Percentiles rank a stretch among this genome's conserved stretches.
Conservation (phyloP, 2,113 vertebrate species). For the Ptilorrhoa leucosticta region DNA sequence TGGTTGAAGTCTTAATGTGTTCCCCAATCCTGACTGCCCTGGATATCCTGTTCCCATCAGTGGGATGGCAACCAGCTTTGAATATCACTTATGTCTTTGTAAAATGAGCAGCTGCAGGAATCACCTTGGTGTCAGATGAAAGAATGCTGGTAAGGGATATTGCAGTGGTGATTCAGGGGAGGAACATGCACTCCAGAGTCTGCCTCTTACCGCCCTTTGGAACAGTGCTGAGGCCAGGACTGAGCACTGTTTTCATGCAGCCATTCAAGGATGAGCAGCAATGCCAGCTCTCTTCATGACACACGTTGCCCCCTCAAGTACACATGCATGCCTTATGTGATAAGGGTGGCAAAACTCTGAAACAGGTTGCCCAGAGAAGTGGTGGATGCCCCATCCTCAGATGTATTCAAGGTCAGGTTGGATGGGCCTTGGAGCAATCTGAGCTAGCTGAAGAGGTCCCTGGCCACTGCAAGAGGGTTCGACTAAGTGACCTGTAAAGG, state of each 20-base stretch:
- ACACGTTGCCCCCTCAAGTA: accelerated
- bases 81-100: neutral
- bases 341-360: neutral
- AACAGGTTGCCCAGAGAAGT: neutral
- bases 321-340: neutral
- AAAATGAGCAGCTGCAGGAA: neutral
- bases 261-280: neutral
- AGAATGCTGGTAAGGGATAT: neutral
- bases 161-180: neutral
- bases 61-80: neutral
- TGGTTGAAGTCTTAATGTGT: neutral
- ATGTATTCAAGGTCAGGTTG: neutral
- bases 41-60: neutral
- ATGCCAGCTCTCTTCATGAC: neutral
- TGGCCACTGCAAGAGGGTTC: neutral
- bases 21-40: neutral
- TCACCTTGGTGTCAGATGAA: neutral
- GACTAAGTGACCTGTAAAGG: neutral
- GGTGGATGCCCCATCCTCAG: neutral
- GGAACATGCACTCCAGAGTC: neutral
- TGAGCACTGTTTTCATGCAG: neutral
- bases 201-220: neutral
- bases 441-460: neutral
- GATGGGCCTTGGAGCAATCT: neutral
- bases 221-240: neutral